Conservation (phyloP, 2,113 vertebrate genomes). For the Gasterosteus aculeatus region DNA sequence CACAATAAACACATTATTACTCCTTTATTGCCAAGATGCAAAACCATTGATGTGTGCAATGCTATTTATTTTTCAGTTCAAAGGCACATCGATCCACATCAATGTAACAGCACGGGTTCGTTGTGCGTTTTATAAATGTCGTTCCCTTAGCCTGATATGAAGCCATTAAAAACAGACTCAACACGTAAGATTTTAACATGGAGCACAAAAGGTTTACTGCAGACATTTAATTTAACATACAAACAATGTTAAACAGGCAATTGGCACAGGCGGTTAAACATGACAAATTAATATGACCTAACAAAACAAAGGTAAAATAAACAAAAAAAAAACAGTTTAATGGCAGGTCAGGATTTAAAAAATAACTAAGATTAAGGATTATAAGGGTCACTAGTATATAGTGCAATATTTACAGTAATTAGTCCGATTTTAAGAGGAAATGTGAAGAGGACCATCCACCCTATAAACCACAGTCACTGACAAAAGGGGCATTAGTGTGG, state of each 20-base stretch:
- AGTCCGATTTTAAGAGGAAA: neutral
- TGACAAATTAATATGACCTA: neutral
- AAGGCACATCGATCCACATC: neutral
- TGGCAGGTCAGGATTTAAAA: neutral
- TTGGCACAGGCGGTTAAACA: neutral
- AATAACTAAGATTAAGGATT: neutral
- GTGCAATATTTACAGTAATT: neutral
- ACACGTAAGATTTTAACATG: neutral
- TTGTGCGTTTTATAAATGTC: neutral
- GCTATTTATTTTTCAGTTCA: neutral
- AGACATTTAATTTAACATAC: neutral
- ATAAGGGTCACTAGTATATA: neutral
- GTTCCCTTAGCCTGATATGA: neutral
- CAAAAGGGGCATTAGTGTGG: neutral
- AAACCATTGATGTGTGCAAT: neutral
- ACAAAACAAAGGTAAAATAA: neutral
- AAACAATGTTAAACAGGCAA: neutral
- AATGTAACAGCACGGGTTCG: neutral
- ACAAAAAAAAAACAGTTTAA: neutral
- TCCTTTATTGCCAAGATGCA: neutral
- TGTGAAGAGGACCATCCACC: neutral
- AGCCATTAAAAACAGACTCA: neutral
- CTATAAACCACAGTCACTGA: neutral
- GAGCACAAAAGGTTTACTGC: neutral
- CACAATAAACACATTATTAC: neutral